Evolutionary conservation across 2,797 vertebrate genomes (phyloP), one percentile per base, ranked within the genome.

Genomic region (Sebastes taczanowskii): DNA sequence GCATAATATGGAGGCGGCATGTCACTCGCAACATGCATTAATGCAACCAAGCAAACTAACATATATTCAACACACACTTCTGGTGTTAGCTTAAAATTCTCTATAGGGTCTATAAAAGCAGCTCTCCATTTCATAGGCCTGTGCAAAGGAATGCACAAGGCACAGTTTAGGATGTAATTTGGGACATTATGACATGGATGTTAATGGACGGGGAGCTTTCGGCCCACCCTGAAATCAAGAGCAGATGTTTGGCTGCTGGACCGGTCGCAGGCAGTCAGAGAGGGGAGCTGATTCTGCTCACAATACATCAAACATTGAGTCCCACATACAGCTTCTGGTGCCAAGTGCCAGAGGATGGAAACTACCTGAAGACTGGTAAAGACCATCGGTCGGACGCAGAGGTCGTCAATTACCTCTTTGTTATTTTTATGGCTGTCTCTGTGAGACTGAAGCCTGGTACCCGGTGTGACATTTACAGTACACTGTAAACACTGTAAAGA

Each of bases 201-300:
- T 90, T 94, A 93, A 93, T 91, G 88, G 89, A 90, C 65, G 62
- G 49, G 78, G 88, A 93, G 85, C 81, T 94, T 90, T 91, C 74
- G 87, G 93, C 89, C 91, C 84, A 73, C 88, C 78, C 87, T 88
- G 85, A 91, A 94, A 95, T 94, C 81, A 88, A 84, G 85, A 95
- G 89, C 95, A 95, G 94, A 95, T 95, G 94, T 93, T 88, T 89
- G 90, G 83, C 91, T 78, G 80, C 81, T 63, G 79, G 85, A 90
- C 61, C 52, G 49, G 86, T 87, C 62, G 10, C 84, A 86, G 77
- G 81, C 88, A 62, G 78, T 88, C 85, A 73, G 79, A 80, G 74
- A 74, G 86, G 86, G 70, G 77, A 84, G 64, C 68, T 52, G 65
- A 83, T 79, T 88, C 86, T 77, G 86, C 86, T 87, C 85, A 14